phyloP scores from a whole-genome alignment of 2,113 vertebrate genomes.

The Pavo muticus region DNA sequence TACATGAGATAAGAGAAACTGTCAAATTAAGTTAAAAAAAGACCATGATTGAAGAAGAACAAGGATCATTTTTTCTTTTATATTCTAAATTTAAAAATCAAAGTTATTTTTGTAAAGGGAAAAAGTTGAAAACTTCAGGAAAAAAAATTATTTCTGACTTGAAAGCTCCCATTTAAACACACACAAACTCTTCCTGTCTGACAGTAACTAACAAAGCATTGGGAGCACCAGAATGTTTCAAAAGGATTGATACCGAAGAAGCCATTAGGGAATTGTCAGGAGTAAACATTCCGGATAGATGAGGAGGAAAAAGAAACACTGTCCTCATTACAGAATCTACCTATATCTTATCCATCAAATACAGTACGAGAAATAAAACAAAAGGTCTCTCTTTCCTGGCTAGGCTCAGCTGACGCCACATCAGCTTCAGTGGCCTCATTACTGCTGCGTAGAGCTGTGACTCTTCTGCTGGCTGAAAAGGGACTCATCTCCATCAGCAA shows the following conservation, averaged over 20 bases:
- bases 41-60: neutral
- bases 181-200: neutral
- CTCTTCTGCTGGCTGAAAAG: neutral
- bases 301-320: neutral
- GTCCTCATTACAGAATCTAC: neutral
- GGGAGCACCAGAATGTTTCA: neutral
- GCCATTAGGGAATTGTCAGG: neutral
- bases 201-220: neutral
- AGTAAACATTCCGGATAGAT: neutral
- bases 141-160: neutral
- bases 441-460: accelerated
- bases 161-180: neutral
- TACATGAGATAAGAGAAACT: neutral
- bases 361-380: neutral
- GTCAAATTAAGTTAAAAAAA: neutral
- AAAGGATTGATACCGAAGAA: neutral
- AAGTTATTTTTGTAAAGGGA: neutral
- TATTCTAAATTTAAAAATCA: neutral
- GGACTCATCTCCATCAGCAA: neutral
- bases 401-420: neutral
- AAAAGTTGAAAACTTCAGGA: neutral
- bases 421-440: too few relatives aligned
- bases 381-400: neutral
- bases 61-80: neutral
- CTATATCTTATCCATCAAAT: neutral